Evolutionary conservation across 1,140 invertebrate species (phyloP).

Genomic region (Caenorhabditis inopinata): DNA sequence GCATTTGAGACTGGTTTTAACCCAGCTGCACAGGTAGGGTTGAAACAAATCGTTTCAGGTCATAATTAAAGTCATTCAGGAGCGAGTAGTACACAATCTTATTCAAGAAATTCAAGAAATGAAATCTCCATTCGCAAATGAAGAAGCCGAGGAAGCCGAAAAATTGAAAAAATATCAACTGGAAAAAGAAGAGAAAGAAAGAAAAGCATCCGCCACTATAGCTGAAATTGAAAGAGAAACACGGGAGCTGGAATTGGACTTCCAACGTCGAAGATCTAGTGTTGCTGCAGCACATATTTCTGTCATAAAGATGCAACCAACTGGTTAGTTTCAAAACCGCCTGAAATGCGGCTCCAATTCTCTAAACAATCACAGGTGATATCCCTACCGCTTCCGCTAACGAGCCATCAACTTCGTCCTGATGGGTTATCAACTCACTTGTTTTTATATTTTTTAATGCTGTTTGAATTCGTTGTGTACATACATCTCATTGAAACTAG

Average conservation of each 20-base stretch:
- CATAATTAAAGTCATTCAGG: constrained; percentile 23
- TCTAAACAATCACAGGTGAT: background rate
- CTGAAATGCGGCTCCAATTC: no score
- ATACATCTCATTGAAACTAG: background rate
- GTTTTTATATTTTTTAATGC: background rate
- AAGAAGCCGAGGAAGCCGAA: background rate
- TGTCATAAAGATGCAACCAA: background rate
- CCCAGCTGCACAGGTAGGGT: constrained; percentile 43
- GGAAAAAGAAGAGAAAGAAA: background rate
- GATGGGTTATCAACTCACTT: background rate
- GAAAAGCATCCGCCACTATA: background rate
- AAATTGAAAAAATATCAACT: background rate
- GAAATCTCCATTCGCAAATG: constrained; percentile 42
- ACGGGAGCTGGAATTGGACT: background rate
- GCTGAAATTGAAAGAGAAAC: background rate
- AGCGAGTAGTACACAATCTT: constrained; percentile 40
- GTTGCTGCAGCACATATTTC: background rate
- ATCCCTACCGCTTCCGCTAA: background rate
- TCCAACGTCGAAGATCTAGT: background rate
- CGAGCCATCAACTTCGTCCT: background rate
- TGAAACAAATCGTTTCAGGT: background rate
- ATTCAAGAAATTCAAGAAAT: constrained; percentile 47
- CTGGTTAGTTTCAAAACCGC: background rate
- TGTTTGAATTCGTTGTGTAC: background rate
- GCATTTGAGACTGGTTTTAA: constrained; percentile 51